Evolutionary conservation across 92 coral and sea anemone genomes (phyloP).

Genomic region (Palythoa heliodiscus): DNA sequence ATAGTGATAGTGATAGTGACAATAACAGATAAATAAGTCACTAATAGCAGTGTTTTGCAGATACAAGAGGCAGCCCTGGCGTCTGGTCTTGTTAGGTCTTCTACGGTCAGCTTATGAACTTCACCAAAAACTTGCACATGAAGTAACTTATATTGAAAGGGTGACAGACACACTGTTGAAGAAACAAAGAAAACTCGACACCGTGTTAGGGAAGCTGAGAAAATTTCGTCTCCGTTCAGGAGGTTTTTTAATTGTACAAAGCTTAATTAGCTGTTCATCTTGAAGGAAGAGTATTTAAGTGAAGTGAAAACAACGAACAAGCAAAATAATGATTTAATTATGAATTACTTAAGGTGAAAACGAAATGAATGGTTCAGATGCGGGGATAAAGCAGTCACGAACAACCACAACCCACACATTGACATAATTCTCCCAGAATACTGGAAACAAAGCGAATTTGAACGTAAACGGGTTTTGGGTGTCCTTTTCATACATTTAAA

Average conservation of each 20-base stretch:
- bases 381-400: background rate
- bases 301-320: background rate
- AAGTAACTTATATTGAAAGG: background rate
- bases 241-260: background rate
- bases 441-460: background rate
- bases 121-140: background rate
- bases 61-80: slow-evolving; percentile 93
- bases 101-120: slow-evolving; percentile 32
- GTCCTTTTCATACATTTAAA: background rate
- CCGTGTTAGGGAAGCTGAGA: background rate
- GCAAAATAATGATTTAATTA: background rate
- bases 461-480: background rate
- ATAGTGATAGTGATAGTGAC: too few relatives aligned
- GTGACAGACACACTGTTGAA: background rate
- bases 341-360: background rate
- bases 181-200: background rate
- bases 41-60: slow-evolving; percentile 45
- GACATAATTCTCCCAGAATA: background rate
- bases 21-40: background rate
- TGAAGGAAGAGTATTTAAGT: background rate
- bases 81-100: slow-evolving; percentile 82
- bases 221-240: background rate
- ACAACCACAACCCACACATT: background rate
- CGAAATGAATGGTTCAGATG: background rate
- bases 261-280: background rate